Percentiles rank a stretch among this genome's conserved stretches.
Evolutionary conservation across 2,113 vertebrate genomes (phyloP).

Genomic region (Illadopsis cleaveri): DNA sequence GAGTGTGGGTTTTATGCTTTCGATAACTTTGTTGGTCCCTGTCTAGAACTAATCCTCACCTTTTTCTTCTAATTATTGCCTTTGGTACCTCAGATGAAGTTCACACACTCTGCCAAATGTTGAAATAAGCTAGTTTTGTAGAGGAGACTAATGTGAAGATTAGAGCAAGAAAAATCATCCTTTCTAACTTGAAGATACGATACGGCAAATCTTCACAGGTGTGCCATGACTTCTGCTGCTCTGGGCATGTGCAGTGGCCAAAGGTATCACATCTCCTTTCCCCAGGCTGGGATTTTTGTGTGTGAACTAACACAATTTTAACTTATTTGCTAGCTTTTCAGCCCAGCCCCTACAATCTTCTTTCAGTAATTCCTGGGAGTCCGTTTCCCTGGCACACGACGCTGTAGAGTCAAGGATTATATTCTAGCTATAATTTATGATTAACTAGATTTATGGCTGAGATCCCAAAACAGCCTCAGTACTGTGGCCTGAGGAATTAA

Average conservation of each 20-base stretch:
- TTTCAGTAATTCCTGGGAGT: constrained; percentile 62
- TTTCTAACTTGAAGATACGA: not conserved
- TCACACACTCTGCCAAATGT: not conserved
- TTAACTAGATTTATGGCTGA: constrained; percentile 67
- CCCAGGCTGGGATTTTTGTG: constrained; percentile 21
- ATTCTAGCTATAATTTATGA: constrained; percentile 67
- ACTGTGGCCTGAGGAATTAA: constrained; percentile 39
- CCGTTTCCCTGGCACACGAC: constrained; percentile 12
- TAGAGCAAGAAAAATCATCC: constrained; percentile 14
- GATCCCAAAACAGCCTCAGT: constrained; percentile 42
- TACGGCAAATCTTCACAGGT: constrained; percentile 38
- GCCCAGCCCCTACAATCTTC: constrained; percentile 42
- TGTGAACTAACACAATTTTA: constrained; percentile 17
- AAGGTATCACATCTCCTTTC: not conserved
- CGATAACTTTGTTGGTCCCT: not conserved
- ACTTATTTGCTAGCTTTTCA: constrained; percentile 27
- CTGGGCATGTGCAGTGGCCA: not conserved
- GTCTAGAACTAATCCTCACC: not conserved
- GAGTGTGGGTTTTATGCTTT: not conserved
- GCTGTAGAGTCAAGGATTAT: constrained; percentile 31
- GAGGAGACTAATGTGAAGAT: constrained; percentile 21
- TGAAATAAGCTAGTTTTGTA: constrained; percentile 11
- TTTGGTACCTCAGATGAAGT: not conserved
- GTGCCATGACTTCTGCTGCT: constrained; percentile 50
- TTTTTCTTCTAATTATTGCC: not conserved